Evolutionary conservation across 2,888 invertebrate genomes (phyloP).

Genomic region (Drosophila falleni): DNA sequence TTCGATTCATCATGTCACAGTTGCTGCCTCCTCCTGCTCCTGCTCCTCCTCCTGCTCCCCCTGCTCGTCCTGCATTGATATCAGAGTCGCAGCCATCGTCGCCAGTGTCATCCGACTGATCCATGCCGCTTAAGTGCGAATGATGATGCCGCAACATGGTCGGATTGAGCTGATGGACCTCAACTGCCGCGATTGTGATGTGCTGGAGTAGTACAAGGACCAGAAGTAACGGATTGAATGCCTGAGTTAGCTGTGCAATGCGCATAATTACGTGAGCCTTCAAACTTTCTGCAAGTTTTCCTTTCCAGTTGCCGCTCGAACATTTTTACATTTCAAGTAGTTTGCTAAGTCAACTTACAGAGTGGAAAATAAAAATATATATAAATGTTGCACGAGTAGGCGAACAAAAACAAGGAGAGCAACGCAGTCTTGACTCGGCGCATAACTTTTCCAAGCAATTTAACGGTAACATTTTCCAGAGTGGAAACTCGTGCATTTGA

Average conservation of each 20-base stretch:
- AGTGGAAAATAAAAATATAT: conserved; percentile 45
- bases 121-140: background rate
- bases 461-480: conserved; percentile 55
- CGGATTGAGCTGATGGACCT: background rate
- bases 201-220: conserved; percentile 25
- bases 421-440: conserved; percentile 15
- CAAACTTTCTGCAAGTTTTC: conserved; percentile 67
- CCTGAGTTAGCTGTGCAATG: conserved; percentile 40
- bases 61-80: background rate
- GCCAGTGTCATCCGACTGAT: conserved; percentile 3
- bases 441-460: conserved; percentile 77
- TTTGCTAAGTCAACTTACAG: conserved; percentile 70
- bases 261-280: conserved; percentile 69
- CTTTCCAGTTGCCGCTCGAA: conserved; percentile 58
- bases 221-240: conserved; percentile 21
- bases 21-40: background rate
- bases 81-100: conserved; percentile 7
- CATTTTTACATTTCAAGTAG: conserved; percentile 77
- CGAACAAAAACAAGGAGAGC: conserved; percentile 11
- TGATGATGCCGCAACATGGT: background rate
- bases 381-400: conserved; percentile 31
- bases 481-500: conserved; percentile 17
- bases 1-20: background rate
- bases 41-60: background rate
- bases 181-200: background rate